Evolutionary conservation across 1,140 invertebrate genomes (phyloP).

Genomic region (Nylanderia fulva): DNA sequence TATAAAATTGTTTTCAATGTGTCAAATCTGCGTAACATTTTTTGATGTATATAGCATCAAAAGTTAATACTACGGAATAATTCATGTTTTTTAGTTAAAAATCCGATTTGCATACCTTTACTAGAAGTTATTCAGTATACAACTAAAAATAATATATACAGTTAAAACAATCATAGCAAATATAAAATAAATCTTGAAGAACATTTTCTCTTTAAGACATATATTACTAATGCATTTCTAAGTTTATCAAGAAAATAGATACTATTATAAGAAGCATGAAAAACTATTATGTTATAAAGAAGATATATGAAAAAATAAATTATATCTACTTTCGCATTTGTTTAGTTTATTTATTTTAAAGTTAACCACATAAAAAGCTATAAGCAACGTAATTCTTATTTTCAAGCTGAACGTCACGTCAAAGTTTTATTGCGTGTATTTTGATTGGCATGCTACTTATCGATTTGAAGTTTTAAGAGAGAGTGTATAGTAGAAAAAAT

Average conservation of each 20-base stretch:
- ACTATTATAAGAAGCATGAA: no score
- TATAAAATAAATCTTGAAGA: constrained; percentile 5
- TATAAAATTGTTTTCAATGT: constrained; percentile 24
- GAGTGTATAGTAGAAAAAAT: neutral
- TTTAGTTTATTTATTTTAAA: neutral
- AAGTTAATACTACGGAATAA: constrained; percentile 6
- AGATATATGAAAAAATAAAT: no score
- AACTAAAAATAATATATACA: neutral
- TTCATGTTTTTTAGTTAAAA: neutral
- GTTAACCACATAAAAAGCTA: neutral
- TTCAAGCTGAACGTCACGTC: neutral
- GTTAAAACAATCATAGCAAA: neutral
- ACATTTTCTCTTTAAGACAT: neutral
- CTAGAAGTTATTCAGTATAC: neutral
- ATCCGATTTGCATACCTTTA: neutral
- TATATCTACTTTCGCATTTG: neutral
- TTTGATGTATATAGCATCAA: neutral
- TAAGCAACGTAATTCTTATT: neutral
- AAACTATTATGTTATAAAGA: no score
- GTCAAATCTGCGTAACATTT: constrained; percentile 1
- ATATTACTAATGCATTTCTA: neutral
- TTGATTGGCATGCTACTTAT: neutral
- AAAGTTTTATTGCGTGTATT: neutral
- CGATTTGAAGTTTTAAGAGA: neutral
- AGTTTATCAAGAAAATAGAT: neutral